These are phyloP conservation scores for Hydrolagus affinis DNA, from an alignment of 2,113 vertebrate genomes.

Conservation along the genomic window DNA sequence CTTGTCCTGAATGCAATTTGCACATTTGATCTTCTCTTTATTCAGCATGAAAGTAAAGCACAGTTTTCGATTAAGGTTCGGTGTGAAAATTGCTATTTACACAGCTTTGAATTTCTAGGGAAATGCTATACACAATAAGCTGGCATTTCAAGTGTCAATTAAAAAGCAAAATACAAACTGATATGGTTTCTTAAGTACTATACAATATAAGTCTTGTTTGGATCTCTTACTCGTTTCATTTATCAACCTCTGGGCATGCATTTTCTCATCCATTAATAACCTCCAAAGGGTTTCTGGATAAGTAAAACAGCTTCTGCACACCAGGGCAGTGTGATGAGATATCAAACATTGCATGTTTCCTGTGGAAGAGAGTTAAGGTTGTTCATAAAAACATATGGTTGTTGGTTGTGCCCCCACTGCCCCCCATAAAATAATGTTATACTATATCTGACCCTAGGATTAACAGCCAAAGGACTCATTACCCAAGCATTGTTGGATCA, in stretches of 20 bases:
- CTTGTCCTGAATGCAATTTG: neutral
- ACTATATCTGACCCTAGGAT: neutral
- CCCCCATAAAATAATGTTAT: too few species aligned
- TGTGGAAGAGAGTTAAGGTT: neutral
- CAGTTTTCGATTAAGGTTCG: neutral
- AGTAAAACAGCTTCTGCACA: neutral
- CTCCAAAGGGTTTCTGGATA: neutral
- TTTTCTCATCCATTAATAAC: neutral
- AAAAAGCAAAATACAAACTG: neutral
- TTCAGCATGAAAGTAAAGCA: neutral
- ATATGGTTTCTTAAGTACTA: neutral
- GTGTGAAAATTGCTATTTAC: conserved; percentile 16
- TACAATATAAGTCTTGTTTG: neutral
- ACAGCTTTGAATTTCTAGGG: neutral
- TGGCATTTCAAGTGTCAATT: neutral
- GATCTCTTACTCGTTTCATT: neutral
- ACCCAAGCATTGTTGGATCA: neutral
- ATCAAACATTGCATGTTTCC: neutral
- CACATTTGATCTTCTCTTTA: conserved; percentile 12
- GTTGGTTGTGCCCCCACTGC: too few species aligned
- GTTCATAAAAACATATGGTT: too few species aligned
- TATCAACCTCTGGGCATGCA: neutral
- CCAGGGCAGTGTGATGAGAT: neutral
- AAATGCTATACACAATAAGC: neutral
- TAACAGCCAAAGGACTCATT: neutral